Percentiles rank a stretch among this genome's conserved stretches.
Evolutionary conservation across 2,888 invertebrate genomes (phyloP).

Genomic region (Parnassius smintheus): DNA sequence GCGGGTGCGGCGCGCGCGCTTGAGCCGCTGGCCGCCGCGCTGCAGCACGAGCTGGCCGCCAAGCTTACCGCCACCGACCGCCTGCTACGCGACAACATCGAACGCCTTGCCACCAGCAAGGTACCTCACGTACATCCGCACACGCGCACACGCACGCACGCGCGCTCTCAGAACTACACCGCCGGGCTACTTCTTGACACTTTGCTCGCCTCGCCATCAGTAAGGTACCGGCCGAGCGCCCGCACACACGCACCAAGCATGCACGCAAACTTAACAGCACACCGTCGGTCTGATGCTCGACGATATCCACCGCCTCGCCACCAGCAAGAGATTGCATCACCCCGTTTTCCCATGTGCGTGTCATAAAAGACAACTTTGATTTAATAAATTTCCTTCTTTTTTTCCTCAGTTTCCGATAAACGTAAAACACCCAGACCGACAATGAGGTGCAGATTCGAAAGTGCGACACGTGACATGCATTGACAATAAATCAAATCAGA

Average conservation of each 20-base stretch:
- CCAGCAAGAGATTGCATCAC: constrained; percentile 84
- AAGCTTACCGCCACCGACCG: constrained; percentile 87
- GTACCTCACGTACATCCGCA: constrained; percentile 65
- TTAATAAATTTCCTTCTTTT: no score
- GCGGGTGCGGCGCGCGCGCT: constrained; percentile 83
- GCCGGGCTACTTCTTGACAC: constrained; percentile 88
- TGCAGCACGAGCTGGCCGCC: constrained; percentile 87
- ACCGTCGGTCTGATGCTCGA: constrained; percentile 89
- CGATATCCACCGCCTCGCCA: constrained; percentile 89
- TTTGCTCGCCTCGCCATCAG: constrained; percentile 89
- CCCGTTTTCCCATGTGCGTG: no score
- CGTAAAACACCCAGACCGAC: no score
- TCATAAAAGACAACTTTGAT: no score
- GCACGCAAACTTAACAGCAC: neutral
- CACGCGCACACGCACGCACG: constrained; percentile 29
- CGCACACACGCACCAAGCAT: constrained; percentile 84
- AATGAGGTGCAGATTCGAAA: no score
- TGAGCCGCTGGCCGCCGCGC: constrained; percentile 87
- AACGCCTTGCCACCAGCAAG: constrained; percentile 89
- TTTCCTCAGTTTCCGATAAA: no score
- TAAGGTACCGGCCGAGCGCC: constrained; percentile 87
- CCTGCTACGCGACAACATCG: constrained; percentile 89
- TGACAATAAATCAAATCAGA: no score
- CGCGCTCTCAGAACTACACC: constrained; percentile 87
- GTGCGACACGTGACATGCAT: no score